phyloP scores from a whole-genome alignment of 1,140 invertebrate genomes.

The Chironomus striatipennis region DNA sequence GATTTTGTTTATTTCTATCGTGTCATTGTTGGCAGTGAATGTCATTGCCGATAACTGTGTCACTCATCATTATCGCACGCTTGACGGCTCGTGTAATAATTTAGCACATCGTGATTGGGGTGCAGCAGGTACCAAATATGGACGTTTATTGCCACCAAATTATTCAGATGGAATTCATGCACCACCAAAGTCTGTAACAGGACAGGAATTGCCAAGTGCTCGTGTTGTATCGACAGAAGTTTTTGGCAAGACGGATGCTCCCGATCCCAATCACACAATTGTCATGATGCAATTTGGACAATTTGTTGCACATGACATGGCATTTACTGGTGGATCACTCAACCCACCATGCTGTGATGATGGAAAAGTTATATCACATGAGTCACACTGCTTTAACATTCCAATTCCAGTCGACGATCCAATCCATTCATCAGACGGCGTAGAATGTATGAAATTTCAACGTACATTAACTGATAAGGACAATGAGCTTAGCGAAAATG shows the following conservation, averaged over 20 bases:
- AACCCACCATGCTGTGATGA: slow-evolving; percentile 65
- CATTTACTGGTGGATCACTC: slow-evolving; percentile 58
- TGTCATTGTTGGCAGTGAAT: background rate
- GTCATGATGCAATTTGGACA: slow-evolving; percentile 82
- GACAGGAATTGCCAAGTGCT: slow-evolving; percentile 56
- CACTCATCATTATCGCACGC: slow-evolving; percentile 55
- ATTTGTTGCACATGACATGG: slow-evolving; percentile 81
- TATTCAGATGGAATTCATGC: slow-evolving; percentile 69
- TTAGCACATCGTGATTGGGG: slow-evolving; percentile 61
- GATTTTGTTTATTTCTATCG: background rate
- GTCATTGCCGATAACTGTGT: slow-evolving; percentile 36
- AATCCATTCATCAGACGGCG: slow-evolving; percentile 56
- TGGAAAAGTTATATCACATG: slow-evolving; percentile 47
- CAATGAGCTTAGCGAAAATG: slow-evolving; percentile 50
- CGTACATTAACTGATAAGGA: slow-evolving; percentile 64
- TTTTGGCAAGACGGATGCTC: slow-evolving; percentile 55
- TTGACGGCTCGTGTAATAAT: slow-evolving; percentile 84
- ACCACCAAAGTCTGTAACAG: slow-evolving; percentile 51
- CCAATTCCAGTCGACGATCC: slow-evolving; percentile 73
- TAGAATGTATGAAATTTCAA: slow-evolving; percentile 77
- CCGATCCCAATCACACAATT: slow-evolving; percentile 62
- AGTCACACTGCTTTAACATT: slow-evolving; percentile 72
- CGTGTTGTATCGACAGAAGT: slow-evolving; percentile 58
- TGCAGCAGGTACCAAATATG: slow-evolving; percentile 47
- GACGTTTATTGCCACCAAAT: slow-evolving; percentile 65